These are phyloP conservation scores for Antechinus stuartii DNA, from an alignment of 2,113 vertebrate genomes.

Conservation along the genomic window DNA sequence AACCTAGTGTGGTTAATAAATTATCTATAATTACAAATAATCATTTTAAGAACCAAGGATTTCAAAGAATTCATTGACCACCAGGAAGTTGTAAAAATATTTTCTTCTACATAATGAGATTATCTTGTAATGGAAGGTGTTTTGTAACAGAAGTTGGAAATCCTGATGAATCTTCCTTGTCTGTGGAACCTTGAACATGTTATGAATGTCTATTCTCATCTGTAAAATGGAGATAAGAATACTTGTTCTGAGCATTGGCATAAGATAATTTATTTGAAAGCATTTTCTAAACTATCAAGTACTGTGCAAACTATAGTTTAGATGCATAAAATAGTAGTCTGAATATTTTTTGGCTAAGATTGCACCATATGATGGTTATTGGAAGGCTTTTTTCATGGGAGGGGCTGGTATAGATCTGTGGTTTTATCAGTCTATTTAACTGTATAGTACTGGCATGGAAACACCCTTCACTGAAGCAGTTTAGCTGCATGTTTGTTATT, in stretches of 20 bases:
- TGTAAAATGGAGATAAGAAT: not conserved
- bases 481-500: not conserved
- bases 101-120: not conserved
- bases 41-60: constrained; percentile 25
- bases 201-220: not conserved
- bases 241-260: not conserved
- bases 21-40: not conserved
- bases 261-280: not conserved
- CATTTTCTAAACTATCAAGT: not conserved
- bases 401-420: not conserved
- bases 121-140: not conserved
- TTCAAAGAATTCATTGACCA: not conserved
- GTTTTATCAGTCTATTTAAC: not conserved
- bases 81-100: constrained; percentile 11
- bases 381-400: too few species aligned
- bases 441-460: not conserved
- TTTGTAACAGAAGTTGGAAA: not conserved
- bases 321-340: not conserved
- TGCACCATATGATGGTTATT: not conserved
- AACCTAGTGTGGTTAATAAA: not conserved
- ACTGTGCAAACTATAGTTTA: not conserved
- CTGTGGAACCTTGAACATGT: not conserved
- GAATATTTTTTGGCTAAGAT: not conserved
- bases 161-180: not conserved
- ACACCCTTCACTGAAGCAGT: not conserved